These are phyloP conservation scores for Halcyon malimbica DNA, from an alignment of 2,113 vertebrate genomes.

Conservation along the genomic window DNA sequence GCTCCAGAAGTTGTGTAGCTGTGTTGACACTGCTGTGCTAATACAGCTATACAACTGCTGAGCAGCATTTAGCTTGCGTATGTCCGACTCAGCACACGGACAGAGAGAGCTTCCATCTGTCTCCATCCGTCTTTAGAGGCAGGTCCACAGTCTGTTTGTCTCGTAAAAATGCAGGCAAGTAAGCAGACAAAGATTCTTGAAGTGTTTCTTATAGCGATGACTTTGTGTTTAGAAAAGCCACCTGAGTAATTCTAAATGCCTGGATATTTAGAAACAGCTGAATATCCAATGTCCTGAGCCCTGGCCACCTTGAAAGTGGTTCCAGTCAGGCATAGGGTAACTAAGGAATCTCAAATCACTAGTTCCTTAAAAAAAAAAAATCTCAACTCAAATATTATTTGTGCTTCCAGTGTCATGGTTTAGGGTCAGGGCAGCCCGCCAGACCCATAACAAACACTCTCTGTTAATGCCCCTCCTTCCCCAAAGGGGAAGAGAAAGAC, in stretches of 20 bases:
- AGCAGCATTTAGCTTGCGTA: not conserved
- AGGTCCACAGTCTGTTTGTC: not conserved
- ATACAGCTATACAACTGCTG: not conserved
- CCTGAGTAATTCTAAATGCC: not conserved
- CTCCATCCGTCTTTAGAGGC: not conserved
- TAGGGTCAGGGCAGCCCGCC: too few species aligned
- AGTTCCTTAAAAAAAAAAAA: not conserved
- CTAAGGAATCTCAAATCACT: not conserved
- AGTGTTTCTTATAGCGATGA: not conserved
- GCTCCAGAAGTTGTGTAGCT: slow-evolving; percentile 18
- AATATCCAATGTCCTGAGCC: not conserved
- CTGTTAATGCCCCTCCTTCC: too few species aligned
- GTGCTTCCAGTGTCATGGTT: not conserved
- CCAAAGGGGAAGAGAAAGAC: too few species aligned
- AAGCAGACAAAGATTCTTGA: not conserved
- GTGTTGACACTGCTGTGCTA: slow-evolving; percentile 55
- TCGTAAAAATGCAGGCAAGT: not conserved
- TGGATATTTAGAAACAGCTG: not conserved
- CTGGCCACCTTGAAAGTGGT: not conserved
- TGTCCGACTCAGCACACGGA: slow-evolving; percentile 39
- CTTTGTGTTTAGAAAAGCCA: not conserved
- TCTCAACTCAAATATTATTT: not conserved
- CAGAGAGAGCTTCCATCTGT: slow-evolving; percentile 41
- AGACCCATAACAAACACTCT: too few species aligned
- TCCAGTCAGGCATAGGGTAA: not conserved